Evolutionary conservation across 1,140 invertebrate genomes (phyloP), one percentile per base, ranked within the genome.

Genomic region (Leptoteleia sp.): DNA sequence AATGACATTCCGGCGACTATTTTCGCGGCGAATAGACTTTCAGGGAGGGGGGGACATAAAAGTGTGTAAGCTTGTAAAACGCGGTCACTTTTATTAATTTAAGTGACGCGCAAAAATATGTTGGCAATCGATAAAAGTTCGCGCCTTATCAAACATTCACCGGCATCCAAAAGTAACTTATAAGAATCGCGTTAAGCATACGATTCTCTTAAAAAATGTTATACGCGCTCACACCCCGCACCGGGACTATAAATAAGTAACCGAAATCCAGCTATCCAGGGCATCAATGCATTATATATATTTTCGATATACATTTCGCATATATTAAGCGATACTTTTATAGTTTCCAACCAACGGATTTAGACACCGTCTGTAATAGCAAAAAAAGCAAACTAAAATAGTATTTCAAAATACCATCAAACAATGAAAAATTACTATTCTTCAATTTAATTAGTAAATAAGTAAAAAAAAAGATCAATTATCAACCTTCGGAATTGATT

Each of bases 171-270:
- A 15, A 54, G 27, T 45, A 65, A 65, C 27, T 33, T 43, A 65
- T 54, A 54, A 54, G 40, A 65, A 65, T 54, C 37, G 12, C 38
- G 27, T 65, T 52, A 65, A 65, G 54, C 43, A 54, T 65, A 65
- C 37, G 54, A 22, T 31, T 64, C 33, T 16, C 5, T 17, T 43
- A 43, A 42, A 65, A 42, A 65, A 13, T 65, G 40, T 43, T 65
- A 64, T 54, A 65, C 33, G 15, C 6, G 15, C 25, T n/a, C n/a
- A 11, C 11, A 7, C 17, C 15, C 5, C 11, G 43, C 43, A 16
- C 15, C 3, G 4, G 17, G 11, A 42, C 62, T 65, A 65, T 65
- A 65, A 65, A 52, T 65, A 54, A 62, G 33, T 52, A 50, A 52
- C 16, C 48, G 37, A 43, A n/a, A 22, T 25, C 4, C 12, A 13